These are phyloP conservation scores for Gasteruption jaculator DNA, from an alignment of 2,888 invertebrate species.

Conservation along the genomic window DNA sequence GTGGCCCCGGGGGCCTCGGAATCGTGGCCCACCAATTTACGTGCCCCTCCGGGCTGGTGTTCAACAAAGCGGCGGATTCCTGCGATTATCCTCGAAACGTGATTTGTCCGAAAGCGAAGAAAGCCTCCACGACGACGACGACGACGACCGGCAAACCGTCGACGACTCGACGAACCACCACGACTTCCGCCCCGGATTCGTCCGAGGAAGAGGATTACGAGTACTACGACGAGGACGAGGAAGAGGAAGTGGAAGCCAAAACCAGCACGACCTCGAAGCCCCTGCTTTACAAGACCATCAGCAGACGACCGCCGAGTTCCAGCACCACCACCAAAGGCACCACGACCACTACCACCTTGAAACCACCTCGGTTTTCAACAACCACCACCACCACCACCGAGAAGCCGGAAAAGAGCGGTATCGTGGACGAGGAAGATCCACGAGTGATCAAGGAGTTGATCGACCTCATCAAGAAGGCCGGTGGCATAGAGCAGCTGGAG, in stretches of 20 bases:
- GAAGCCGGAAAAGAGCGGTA: constrained; percentile 22
- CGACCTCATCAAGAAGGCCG: constrained; percentile 79
- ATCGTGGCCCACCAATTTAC: constrained; percentile 91
- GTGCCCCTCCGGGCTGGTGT: constrained; percentile 86
- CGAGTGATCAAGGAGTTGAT: constrained; percentile 78
- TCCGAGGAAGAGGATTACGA: constrained; percentile 50
- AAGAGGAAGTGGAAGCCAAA: constrained; percentile 52
- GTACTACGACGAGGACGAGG: constrained; percentile 54
- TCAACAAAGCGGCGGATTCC: constrained; percentile 87
- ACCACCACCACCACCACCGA: constrained; percentile 16
- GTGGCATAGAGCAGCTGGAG: constrained; percentile 81
- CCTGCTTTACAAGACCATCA: constrained; percentile 44
- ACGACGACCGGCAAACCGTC: constrained; percentile 52
- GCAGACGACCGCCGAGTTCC: constrained; percentile 37
- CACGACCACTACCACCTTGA: constrained; percentile 30
- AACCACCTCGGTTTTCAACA: constrained; percentile 15
- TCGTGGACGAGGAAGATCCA: constrained; percentile 66
- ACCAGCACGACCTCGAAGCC: constrained; percentile 36
- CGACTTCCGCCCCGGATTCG: constrained; percentile 50
- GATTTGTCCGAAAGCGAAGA: constrained; percentile 65
- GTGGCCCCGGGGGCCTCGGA: constrained; percentile 82
- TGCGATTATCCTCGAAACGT: constrained; percentile 91
- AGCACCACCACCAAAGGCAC: constrained; percentile 42
- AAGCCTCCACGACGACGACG: constrained; percentile 51
- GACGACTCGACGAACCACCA: constrained; percentile 53